phyloP scores from a whole-genome alignment of 2,888 invertebrate genomes.

The Hirtodrosophila duncani region DNA sequence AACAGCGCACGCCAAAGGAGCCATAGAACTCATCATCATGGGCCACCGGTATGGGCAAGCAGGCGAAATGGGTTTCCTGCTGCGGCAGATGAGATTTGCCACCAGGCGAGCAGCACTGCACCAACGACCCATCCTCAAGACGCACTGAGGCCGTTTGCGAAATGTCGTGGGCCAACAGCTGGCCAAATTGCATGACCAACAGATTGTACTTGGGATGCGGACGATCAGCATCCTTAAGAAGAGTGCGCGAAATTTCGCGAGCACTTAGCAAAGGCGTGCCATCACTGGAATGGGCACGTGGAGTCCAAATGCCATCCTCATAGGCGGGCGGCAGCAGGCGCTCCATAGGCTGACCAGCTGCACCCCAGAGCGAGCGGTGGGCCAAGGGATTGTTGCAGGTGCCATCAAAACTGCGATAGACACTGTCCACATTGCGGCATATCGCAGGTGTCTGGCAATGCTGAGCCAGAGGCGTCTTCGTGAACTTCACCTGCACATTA shows the following conservation, averaged over 20 bases:
- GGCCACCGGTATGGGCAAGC: constrained; percentile 83
- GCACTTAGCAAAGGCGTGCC: constrained; percentile 82
- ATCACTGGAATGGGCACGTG: constrained; percentile 72
- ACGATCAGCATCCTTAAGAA: constrained; percentile 82
- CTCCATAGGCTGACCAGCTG: constrained; percentile 82
- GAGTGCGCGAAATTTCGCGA: constrained; percentile 82
- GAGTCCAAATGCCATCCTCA: constrained; percentile 81
- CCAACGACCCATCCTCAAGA: constrained; percentile 83
- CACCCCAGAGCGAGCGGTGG: constrained; percentile 82
- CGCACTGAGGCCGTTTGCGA: constrained; percentile 85
- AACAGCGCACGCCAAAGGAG: constrained; percentile 81
- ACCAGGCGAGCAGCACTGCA: constrained; percentile 85
- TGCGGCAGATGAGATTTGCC: constrained; percentile 80
- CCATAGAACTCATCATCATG: constrained; percentile 82
- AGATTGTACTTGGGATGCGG: constrained; percentile 83
- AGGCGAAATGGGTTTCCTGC: constrained; percentile 82
- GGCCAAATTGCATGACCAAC: constrained; percentile 88
- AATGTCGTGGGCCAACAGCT: constrained; percentile 87
- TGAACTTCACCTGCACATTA: constrained; percentile 75
- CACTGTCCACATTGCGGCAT: constrained; percentile 77
- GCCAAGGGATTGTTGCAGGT: constrained; percentile 87
- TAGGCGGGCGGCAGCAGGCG: constrained; percentile 84
- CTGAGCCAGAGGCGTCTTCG: constrained; percentile 64
- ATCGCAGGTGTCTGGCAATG: constrained; percentile 76
- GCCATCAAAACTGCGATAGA: constrained; percentile 87